Percentiles rank a stretch among this genome's conserved stretches.
Conservation (phyloP, 2,888 invertebrate genomes). For the Pseudolycoriella hygida region DNA sequence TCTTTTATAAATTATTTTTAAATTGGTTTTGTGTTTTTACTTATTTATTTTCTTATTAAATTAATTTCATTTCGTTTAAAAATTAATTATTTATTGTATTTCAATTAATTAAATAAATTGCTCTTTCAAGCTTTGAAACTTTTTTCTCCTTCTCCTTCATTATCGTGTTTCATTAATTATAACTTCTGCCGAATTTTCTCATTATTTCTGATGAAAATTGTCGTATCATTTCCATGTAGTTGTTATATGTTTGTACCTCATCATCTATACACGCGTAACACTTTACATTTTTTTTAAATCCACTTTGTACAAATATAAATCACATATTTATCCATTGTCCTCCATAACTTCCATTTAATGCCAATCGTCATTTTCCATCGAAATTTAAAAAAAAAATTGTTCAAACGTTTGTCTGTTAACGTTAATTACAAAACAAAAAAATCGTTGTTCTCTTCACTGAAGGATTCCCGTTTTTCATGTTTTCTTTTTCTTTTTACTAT, state of each 20-base stretch:
- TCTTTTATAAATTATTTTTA: too few relatives aligned
- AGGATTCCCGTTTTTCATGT: background rate
- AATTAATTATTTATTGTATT: too few relatives aligned
- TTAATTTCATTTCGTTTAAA: too few relatives aligned
- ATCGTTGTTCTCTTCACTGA: background rate
- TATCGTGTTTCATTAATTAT: background rate
- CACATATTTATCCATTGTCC: slow-evolving; percentile 1
- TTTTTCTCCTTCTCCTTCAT: background rate
- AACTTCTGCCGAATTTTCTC: too few relatives aligned
- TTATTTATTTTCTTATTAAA: too few relatives aligned
- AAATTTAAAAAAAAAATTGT: too few relatives aligned
- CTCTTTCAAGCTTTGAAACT: background rate
- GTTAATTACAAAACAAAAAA: too few relatives aligned
- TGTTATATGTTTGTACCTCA: too few relatives aligned
- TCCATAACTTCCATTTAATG: background rate
- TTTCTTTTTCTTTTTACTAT: background rate
- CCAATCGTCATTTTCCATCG: background rate
- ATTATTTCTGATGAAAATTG: too few relatives aligned
- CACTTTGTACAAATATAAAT: slow-evolving; percentile 2
- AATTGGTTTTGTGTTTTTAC: too few relatives aligned
- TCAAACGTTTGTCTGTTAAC: background rate
- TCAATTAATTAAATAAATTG: background rate
- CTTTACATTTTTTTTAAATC: background rate
- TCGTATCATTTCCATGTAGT: too few relatives aligned
- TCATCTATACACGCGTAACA: background rate